Percentiles rank a stretch among this genome's conserved stretches.
Evolutionary conservation across 2,797 vertebrate species (phyloP).

Genomic region (Malurus splendens): DNA sequence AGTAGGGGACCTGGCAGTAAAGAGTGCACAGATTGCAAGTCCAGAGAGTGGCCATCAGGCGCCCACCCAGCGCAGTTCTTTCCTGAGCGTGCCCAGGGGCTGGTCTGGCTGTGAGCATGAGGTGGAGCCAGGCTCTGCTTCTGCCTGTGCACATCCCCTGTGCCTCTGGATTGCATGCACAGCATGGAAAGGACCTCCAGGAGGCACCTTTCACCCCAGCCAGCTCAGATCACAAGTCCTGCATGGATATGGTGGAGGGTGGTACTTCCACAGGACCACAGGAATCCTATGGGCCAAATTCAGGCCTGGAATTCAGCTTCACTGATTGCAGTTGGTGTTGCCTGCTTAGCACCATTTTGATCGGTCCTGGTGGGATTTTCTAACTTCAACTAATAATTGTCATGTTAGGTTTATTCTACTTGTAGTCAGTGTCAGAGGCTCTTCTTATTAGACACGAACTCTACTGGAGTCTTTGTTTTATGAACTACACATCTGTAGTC

Average conservation of each 20-base stretch:
- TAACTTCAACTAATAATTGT: not conserved
- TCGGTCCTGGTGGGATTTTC: not conserved
- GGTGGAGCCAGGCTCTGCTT: not conserved
- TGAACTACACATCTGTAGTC: not conserved
- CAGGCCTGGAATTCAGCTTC: not conserved
- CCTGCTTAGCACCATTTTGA: not conserved
- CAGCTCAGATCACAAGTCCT: not conserved
- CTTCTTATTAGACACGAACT: not conserved
- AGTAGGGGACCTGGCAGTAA: not conserved
- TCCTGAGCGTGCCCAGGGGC: not conserved
- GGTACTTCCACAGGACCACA: not conserved
- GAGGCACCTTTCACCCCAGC: not conserved
- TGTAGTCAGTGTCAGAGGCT: not conserved
- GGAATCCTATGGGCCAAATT: not conserved
- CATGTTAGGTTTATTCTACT: not conserved
- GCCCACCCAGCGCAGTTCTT: not conserved
- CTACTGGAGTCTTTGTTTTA: not conserved
- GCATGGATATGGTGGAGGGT: not conserved
- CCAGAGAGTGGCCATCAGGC: not conserved
- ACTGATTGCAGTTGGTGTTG: not conserved
- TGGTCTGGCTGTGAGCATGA: not conserved
- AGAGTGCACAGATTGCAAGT: constrained; percentile 2
- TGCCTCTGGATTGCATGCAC: not conserved
- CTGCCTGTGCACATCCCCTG: not conserved
- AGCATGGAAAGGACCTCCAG: not conserved